These are phyloP conservation scores for Rhagoletis zephyria DNA, from an alignment of 1,140 invertebrate species.

Conservation along the genomic window DNA sequence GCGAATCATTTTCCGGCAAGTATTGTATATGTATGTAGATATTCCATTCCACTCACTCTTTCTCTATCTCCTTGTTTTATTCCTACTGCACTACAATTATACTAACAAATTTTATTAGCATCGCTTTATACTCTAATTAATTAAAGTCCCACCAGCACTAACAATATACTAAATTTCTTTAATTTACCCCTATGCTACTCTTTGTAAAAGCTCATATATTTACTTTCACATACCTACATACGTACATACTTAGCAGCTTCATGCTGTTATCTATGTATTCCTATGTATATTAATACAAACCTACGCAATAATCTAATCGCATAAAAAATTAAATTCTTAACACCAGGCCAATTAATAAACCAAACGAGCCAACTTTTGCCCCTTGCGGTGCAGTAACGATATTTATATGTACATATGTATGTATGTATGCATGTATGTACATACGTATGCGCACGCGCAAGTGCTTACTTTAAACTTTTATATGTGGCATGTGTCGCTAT, in stretches of 20 bases:
- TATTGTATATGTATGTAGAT: too few relatives aligned
- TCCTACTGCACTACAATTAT: too few relatives aligned
- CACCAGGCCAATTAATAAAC: slow-evolving; percentile 36
- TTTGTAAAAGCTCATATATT: not conserved
- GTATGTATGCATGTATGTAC: not conserved
- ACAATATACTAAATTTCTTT: not conserved
- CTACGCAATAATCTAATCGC: slow-evolving; percentile 3
- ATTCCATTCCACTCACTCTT: too few relatives aligned
- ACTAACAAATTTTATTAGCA: too few relatives aligned
- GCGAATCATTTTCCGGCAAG: too few relatives aligned
- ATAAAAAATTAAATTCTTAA: slow-evolving; percentile 47
- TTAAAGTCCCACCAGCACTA: slow-evolving; percentile 29
- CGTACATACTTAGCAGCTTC: not conserved
- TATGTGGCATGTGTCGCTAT: slow-evolving; percentile 13
- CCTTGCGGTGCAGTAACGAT: not conserved
- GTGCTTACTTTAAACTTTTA: slow-evolving; percentile 1
- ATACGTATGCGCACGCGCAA: not conserved
- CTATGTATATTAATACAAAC: not conserved
- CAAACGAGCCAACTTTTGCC: slow-evolving; percentile 21
- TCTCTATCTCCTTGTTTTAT: too few relatives aligned
- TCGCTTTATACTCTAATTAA: not conserved
- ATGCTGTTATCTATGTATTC: not conserved
- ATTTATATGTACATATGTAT: not conserved
- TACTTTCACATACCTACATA: not conserved
- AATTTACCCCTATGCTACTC: not conserved